Base-by-base conservation (phyloP, 2,797 vertebrate genomes). In the Perodicticus potto region DNA sequence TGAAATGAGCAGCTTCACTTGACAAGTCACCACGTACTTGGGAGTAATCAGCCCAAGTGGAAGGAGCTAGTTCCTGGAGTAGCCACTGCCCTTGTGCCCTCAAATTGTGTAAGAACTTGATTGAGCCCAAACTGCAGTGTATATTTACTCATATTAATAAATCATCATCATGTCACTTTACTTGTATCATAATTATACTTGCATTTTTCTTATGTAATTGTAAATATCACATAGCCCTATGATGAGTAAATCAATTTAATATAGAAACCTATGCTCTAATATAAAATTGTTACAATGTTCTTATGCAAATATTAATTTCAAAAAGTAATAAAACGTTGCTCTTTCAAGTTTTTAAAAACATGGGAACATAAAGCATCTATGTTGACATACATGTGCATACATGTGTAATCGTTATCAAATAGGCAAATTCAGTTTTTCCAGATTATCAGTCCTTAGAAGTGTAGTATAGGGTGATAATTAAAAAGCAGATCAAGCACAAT, bases 111-210 rank as follows among this genome's bases (percentile, higher is more conserved):
- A 69, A 45, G 32, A 49, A 40, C 29, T 61, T 45, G 11, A 67
- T 74, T 67, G 5, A 27, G 12, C 3, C 32, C 63, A 84, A 55
- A 37, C 34, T 43, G 2, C 61, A 12, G 34, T 83, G 45, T 74
- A 65, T 32, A 91, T 76, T 95, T 40, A 57, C 88, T 70, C 27
- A 69, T 29, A n/a, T 53, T 73, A 76, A 74, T 65, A 81, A 83
- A 83, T 92, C 37, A 63, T 40, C 10, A 65, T 34, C 4, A 55
- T 32, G 53, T 85, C 40, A 84, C 29, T 70, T 94, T 83, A 45
- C 34, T 59, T 72, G 29, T n/a, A 19, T 19, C 65, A n/a, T n/a
- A 67, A n/a, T n/a, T n/a, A n/a, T 43, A 32, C 22, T 65, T 65
- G 8, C 32, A 69, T 78, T 69, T 85, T 63, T 4, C 12, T 57